phyloP scores from a whole-genome alignment of 2,113 vertebrate species.

The Triplophysa rosa region DNA sequence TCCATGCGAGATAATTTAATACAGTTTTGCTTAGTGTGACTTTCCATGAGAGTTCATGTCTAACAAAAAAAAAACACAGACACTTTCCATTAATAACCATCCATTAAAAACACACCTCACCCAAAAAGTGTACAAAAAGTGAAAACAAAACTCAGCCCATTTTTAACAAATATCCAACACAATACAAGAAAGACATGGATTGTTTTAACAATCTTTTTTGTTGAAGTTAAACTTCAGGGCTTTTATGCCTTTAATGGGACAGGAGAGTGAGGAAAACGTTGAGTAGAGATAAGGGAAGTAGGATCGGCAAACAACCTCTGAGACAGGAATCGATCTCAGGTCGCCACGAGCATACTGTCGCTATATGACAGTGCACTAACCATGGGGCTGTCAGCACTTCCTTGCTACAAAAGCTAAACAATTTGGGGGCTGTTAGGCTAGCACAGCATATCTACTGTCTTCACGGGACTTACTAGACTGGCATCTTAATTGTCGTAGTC shows the following conservation, averaged over 20 bases:
- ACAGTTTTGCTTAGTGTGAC: slow-evolving; percentile 1
- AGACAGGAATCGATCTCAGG: no score
- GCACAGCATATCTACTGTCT: background rate
- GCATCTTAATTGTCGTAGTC: background rate
- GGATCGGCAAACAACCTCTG: no score
- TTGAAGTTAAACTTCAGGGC: no score
- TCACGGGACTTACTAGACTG: background rate
- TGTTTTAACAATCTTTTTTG: background rate
- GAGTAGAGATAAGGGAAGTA: no score
- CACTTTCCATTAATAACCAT: slow-evolving; percentile 42
- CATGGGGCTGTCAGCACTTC: no score
- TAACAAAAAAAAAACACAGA: no score
- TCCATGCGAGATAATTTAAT: no score
- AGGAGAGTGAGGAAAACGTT: no score
- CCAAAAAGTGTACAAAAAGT: slow-evolving; percentile 13
- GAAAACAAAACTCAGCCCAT: background rate
- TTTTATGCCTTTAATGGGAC: no score
- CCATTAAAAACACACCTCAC: slow-evolving; percentile 48
- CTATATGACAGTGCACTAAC: no score
- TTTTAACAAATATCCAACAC: background rate
- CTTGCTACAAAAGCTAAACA: no score
- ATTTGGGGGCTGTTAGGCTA: background rate
- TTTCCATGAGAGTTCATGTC: slow-evolving; percentile 45
- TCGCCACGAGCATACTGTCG: no score
- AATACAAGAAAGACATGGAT: background rate